Conservation (phyloP, 2,113 vertebrate genomes). For the Puma concolor region DNA sequence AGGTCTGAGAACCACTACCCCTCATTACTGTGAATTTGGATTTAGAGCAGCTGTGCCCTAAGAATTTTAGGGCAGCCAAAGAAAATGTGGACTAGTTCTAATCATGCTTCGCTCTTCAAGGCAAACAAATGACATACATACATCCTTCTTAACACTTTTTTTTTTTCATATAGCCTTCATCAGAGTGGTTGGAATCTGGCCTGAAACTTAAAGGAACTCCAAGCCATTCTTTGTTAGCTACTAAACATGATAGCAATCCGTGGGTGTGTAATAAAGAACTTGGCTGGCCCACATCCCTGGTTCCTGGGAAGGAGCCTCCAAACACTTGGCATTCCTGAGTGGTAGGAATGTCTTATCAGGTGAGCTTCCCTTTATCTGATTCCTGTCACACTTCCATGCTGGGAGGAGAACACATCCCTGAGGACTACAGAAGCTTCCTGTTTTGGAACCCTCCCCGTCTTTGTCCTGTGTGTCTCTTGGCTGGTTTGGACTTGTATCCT, state of each 20-base stretch:
- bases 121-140: not conserved
- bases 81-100: not conserved
- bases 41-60: not conserved
- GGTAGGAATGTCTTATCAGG: not conserved
- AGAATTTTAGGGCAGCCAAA: not conserved
- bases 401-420: not conserved
- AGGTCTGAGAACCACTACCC: not conserved
- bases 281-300: not conserved
- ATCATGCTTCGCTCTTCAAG: not conserved
- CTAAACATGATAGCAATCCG: not conserved
- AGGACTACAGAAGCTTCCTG: not conserved
- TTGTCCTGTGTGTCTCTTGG: not conserved
- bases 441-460: not conserved
- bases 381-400: not conserved
- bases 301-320: not conserved
- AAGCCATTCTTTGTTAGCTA: not conserved
- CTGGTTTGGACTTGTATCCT: not conserved
- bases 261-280: not conserved
- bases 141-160: not conserved
- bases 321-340: not conserved
- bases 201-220: not conserved
- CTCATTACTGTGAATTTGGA: not conserved
- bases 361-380: not conserved
- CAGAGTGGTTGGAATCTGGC: not conserved
- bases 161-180: not conserved